Evolutionary conservation across 2,113 vertebrate species (phyloP), one percentile per base, ranked within the genome.

Genomic region (Tenebrosternarchus preto): DNA sequence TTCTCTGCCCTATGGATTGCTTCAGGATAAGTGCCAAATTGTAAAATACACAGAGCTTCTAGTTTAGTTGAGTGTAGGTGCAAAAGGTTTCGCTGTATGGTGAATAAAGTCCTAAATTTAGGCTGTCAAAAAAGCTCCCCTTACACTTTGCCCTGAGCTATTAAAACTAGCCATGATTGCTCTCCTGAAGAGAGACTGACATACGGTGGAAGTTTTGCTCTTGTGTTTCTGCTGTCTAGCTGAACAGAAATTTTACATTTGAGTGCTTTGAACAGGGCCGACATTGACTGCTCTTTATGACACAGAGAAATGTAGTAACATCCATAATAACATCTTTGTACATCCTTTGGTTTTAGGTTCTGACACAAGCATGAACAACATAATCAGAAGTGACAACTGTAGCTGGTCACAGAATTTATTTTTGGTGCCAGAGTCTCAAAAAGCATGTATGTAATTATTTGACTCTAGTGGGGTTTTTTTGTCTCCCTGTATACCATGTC

Each of bases 121-220:
- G 64, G 64, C 22, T 68, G 64, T 68, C 64, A 68, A 20, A 68
- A 39, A 68, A 68, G 39, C 9, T 68, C 19, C 39, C n/a, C 31
- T 39, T 68, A 19, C 64, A 77, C 46, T 66, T 77, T 19, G 17
- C 36, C 9, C 20, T 56, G 46, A 77, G 64, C 64, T 68, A 68
- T 68, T 68, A 68, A 68, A 68, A 68, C 31, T 68, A 39, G 64
- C 64, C 50, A 77, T 67, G 61, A 77, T 33, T 29, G 46, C 33
- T 33, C 46, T 46, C 27, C 55, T 60, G 55, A 75, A 25, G 19
- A 66, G 60, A 66, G 27, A 53, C 17, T 53, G 29, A 76, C 20
- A 66, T 50, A 50, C 43, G 64, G 33, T 33, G 36, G 20, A 43
- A 39, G 36, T 57, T 77, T 57, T 17, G 29, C 56, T 68, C 19